Conservation (phyloP, 1,140 invertebrate genomes). For the Pogonus chalceus region DNA sequence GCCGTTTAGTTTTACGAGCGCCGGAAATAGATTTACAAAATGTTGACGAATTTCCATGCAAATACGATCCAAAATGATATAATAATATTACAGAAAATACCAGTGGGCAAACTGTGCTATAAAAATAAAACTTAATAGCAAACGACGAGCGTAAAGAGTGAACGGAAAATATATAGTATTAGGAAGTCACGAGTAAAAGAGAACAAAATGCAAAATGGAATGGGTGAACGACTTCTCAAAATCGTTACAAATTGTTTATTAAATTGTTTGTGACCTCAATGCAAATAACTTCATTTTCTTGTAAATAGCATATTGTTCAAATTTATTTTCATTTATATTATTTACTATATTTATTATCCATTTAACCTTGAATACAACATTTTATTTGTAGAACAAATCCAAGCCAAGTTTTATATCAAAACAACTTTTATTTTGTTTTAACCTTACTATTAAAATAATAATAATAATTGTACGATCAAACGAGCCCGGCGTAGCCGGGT, state of each 20-base stretch:
- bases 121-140: not conserved
- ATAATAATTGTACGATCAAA: too few species aligned
- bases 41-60: slow-evolving; percentile 24
- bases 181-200: not conserved
- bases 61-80: slow-evolving; percentile 17
- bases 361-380: too few species aligned
- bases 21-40: slow-evolving; percentile 20
- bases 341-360: too few species aligned
- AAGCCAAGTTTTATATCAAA: too few species aligned
- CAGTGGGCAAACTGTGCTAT: too few species aligned
- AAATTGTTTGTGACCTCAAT: not conserved
- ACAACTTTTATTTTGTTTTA: too few species aligned
- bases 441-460: too few species aligned
- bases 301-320: too few species aligned
- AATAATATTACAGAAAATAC: slow-evolving; percentile 18
- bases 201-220: not conserved
- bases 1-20: slow-evolving; percentile 17
- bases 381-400: too few species aligned
- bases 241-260: not conserved
- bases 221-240: not conserved
- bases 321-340: too few species aligned
- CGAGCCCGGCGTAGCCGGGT: too few species aligned
- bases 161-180: not conserved
- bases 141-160: not conserved
- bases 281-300: too few species aligned